These are phyloP conservation scores for Rhinichthys klamathensis DNA, from an alignment of 2,113 vertebrate genomes.

Conservation along the genomic window DNA sequence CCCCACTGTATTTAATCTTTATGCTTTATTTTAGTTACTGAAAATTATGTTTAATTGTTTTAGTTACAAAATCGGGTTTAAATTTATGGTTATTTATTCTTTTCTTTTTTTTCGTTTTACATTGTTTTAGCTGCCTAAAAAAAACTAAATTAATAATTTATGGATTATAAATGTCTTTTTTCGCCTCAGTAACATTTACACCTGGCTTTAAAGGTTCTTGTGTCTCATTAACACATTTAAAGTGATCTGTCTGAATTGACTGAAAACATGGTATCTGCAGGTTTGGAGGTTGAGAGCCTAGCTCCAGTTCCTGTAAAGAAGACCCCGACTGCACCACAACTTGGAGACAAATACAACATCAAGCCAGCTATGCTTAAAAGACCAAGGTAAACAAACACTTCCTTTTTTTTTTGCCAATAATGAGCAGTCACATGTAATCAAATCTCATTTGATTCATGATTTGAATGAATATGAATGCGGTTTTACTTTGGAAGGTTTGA, in stretches of 20 bases:
- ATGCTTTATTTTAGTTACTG: neutral
- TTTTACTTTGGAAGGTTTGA: neutral
- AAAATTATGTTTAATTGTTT: too few species aligned
- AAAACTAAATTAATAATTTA: neutral
- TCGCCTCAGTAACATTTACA: neutral
- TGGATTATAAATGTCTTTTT: too few species aligned
- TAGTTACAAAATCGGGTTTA: neutral
- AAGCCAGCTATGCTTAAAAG: conserved; percentile 90
- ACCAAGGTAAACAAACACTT: conserved; percentile 75
- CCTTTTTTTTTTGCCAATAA: neutral
- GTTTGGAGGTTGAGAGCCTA: conserved; percentile 87
- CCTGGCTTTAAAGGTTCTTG: neutral
- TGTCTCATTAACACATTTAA: neutral
- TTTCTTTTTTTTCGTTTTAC: neutral
- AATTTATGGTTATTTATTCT: neutral
- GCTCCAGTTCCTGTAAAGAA: conserved; percentile 84
- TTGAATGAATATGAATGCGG: conserved; percentile 16
- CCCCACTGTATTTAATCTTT: too few species aligned
- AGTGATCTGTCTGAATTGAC: neutral
- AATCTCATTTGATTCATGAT: neutral
- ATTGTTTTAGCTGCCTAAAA: neutral
- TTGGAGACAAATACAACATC: conserved; percentile 90
- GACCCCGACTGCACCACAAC: conserved; percentile 67
- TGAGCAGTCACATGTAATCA: neutral
- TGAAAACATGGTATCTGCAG: conserved; percentile 64